Evolutionary conservation across 2,888 invertebrate species (phyloP).

Genomic region (Petrophora chlorosata): DNA sequence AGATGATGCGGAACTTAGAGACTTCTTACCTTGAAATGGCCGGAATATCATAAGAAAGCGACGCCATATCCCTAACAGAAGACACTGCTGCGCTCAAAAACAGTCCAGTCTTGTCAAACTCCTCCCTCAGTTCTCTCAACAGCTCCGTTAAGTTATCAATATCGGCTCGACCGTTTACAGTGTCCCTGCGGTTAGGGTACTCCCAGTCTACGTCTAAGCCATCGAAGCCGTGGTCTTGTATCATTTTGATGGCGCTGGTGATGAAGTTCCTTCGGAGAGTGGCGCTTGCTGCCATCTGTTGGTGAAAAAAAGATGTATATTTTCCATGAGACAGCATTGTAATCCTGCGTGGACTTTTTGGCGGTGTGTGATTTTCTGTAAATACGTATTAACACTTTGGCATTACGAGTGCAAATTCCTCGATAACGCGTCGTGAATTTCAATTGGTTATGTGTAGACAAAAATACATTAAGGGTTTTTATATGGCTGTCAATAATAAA

Average conservation of each 20-base stretch:
- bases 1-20: too few relatives aligned
- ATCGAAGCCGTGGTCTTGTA: conserved; percentile 85
- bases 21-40: conserved; percentile 80
- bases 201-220: conserved; percentile 91
- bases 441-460: too few relatives aligned
- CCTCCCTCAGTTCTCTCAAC: conserved; percentile 81
- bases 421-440: too few relatives aligned
- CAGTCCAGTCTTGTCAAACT: conserved; percentile 78
- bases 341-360: too few relatives aligned
- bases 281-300: conserved; percentile 69
- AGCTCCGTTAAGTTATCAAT: conserved; percentile 78
- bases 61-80: conserved; percentile 73
- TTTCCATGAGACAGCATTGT: background rate
- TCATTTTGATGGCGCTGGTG: conserved; percentile 78
- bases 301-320: background rate
- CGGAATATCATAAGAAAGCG: conserved; percentile 84
- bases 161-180: conserved; percentile 68
- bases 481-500: too few relatives aligned
- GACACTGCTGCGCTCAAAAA: conserved; percentile 85
- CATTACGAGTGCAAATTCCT: too few relatives aligned
- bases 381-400: too few relatives aligned
- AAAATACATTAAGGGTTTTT: too few relatives aligned
- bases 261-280: conserved; percentile 80
- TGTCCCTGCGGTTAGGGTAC: conserved; percentile 85
- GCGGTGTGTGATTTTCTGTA: too few relatives aligned